Base-by-base conservation (phyloP, 2,113 vertebrate genomes). In the Oreochromis niloticus region DNA sequence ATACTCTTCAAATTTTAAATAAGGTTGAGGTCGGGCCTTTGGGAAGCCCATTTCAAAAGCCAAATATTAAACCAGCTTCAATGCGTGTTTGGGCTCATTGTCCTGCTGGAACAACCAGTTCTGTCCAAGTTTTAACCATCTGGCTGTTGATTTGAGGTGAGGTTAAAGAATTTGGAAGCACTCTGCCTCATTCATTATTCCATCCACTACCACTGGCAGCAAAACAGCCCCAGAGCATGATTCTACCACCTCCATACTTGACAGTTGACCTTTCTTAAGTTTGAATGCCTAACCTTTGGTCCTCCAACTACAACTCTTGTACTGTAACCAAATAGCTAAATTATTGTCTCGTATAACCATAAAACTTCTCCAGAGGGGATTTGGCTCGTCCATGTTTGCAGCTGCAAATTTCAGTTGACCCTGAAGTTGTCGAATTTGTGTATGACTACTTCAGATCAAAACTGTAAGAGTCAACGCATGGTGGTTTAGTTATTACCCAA, bases 401-500 rank as follows among this genome's bases (percentile, higher is more conserved):
- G 66, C 66, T 27, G 3, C 17, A 66, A 39, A 39, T 66, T 66
- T n/a, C 17, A 66, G 32, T n/a, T 66, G 17, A 66, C 17, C 61
- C 2, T 16, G 66, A 71, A 71, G 39, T 41, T 73, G 39, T 27
- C 2, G 3, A 73, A 43, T 73, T 46, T 1, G 39, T 41, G 36
- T 24, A 14, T 0, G 36, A 41, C n/a, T 68, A 22, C 63, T 14
- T 71, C 3, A 6, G n/a, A 43, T 0, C 1, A 71, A 43, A 43
- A 71, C 39, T 9, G 36, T 68, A 43, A 73, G 66, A 73, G 12
- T 27, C 7, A 16, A 73, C 0, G 1, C 41, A 27, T 46, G 68
- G 13, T 41, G 8, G 22, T 46, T 27, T 0, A 6, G 27, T 73
- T 73, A 0, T 73, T 73, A 17, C 22, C 13, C 68, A 46, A 46